Evolutionary conservation across 2,113 vertebrate species (phyloP).

Genomic region (Megaceryle torquata): DNA sequence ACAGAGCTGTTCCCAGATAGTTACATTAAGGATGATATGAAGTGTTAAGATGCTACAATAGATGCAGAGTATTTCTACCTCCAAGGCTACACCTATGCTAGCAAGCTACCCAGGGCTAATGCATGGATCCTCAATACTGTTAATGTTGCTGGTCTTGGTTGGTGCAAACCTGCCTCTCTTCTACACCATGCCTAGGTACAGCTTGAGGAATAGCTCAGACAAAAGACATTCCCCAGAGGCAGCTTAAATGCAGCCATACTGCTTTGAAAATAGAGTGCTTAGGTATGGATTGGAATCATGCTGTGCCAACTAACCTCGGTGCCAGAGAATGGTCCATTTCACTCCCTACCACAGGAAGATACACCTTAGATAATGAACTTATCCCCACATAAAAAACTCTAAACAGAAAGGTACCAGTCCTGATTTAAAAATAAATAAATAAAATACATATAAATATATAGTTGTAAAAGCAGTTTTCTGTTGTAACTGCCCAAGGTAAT

Average conservation of each 20-base stretch:
- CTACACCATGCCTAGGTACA: neutral
- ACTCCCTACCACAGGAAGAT: neutral
- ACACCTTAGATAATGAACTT: neutral
- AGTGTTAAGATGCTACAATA: neutral
- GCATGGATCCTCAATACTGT: neutral
- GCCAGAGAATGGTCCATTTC: neutral
- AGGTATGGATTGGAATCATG: neutral
- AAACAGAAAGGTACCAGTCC: neutral
- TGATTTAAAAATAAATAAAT: too few relatives aligned
- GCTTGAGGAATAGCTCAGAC: neutral
- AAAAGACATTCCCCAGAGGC: neutral
- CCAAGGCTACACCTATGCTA: neutral
- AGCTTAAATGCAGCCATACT: neutral
- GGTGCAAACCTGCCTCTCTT: neutral
- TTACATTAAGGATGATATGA: neutral
- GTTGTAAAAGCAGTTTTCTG: neutral
- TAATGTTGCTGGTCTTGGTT: neutral
- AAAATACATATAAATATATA: neutral
- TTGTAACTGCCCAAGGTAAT: neutral
- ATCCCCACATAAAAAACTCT: neutral
- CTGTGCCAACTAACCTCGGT: neutral
- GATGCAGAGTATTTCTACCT: neutral
- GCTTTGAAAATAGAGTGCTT: neutral
- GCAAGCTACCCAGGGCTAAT: neutral
- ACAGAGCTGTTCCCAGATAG: neutral